Percentiles rank a stretch among this genome's conserved stretches.
Evolutionary conservation across 2,888 invertebrate genomes (phyloP).

Genomic region (Xanthia togata): DNA sequence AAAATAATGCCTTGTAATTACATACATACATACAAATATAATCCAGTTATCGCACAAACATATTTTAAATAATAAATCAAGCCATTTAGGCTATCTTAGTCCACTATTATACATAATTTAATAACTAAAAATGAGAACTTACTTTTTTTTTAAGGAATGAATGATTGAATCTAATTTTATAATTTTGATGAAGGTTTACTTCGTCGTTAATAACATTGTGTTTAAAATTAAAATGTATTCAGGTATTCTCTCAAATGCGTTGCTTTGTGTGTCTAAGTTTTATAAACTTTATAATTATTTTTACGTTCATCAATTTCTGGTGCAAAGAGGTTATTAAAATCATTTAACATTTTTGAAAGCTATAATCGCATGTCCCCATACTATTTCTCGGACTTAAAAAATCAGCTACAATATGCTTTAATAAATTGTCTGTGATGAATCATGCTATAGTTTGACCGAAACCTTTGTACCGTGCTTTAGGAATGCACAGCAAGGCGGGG

Average conservation of each 20-base stretch:
- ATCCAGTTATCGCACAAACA: slow-evolving; percentile 30
- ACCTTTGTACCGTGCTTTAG: no score
- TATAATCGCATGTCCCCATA: slow-evolving; percentile 11
- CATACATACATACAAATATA: no score
- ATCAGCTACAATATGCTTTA: slow-evolving; percentile 41
- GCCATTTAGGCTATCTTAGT: neutral
- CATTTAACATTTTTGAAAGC: slow-evolving; percentile 22
- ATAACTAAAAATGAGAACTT: neutral
- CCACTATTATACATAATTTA: neutral
- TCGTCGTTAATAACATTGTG: slow-evolving; percentile 18
- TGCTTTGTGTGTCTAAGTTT: slow-evolving; percentile 31
- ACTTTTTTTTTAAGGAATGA: slow-evolving; percentile 1
- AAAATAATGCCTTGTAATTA: neutral
- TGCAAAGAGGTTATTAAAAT: neutral
- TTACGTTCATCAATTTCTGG: slow-evolving; percentile 1
- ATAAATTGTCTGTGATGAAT: slow-evolving; percentile 68
- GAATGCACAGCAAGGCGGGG: no score
- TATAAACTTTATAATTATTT: slow-evolving; percentile 19
- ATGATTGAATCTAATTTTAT: slow-evolving; percentile 16
- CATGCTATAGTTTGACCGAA: slow-evolving; percentile 26
- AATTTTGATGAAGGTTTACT: slow-evolving; percentile 16
- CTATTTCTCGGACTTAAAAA: slow-evolving; percentile 32
- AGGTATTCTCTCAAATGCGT: slow-evolving; percentile 7
- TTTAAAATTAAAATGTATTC: slow-evolving; percentile 31
- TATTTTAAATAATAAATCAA: neutral